phyloP scores from a whole-genome alignment of 2,888 invertebrate species.

The Nephrotoma appendiculata region DNA sequence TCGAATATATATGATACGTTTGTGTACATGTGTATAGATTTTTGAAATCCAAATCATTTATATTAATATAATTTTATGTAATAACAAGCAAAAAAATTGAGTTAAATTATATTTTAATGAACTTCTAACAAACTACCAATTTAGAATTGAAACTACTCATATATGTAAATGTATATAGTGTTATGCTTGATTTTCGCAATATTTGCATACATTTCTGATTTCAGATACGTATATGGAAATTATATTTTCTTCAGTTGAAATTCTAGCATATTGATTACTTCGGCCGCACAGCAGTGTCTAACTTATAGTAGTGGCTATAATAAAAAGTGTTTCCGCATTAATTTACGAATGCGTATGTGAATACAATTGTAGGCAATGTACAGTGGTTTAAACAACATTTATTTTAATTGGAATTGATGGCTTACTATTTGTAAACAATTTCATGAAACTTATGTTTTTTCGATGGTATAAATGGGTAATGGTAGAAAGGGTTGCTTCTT shows the following conservation, averaged over 20 bases:
- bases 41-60: not conserved
- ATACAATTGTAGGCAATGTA: not conserved
- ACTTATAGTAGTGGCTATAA: not conserved
- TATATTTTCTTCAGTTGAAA: too few species aligned
- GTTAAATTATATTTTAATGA: slow-evolving; percentile 14
- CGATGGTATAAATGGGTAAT: too few species aligned
- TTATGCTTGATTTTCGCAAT: too few species aligned
- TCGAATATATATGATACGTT: not conserved
- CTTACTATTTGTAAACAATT: not conserved
- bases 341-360: not conserved
- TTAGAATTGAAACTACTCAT: slow-evolving; percentile 6
- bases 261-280: too few species aligned
- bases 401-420: not conserved
- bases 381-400: not conserved
- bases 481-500: too few species aligned
- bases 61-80: not conserved
- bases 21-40: not conserved
- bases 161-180: too few species aligned
- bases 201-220: not conserved
- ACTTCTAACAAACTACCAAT: slow-evolving; percentile 16
- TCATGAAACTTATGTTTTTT: too few species aligned
- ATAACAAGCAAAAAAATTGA: slow-evolving; percentile 1
- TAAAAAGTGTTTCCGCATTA: not conserved
- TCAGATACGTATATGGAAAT: not conserved
- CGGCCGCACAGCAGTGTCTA: too few species aligned